Evolutionary conservation across 2,797 vertebrate genomes (phyloP).

Genomic region (Coilia nasus): DNA sequence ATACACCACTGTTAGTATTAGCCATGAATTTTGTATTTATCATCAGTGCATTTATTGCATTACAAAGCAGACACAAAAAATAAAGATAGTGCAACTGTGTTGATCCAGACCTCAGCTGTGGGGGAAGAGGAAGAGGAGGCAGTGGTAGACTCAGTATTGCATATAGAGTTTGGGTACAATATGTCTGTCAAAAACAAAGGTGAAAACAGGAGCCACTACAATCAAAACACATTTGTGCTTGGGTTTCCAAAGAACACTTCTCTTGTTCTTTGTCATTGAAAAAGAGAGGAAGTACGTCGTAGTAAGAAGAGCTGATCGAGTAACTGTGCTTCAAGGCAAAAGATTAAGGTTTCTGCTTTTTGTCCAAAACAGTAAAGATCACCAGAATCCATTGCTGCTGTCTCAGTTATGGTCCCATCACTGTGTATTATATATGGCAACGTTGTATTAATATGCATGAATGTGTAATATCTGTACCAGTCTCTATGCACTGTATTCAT

Average conservation of each 20-base stretch:
- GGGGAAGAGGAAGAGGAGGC: conserved; percentile 56
- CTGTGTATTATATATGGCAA: not conserved
- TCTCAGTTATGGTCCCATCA: not conserved
- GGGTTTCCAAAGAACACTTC: conserved; percentile 56
- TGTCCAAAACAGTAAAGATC: not conserved
- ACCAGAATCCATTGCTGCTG: not conserved
- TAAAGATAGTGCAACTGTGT: conserved; percentile 77
- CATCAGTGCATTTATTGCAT: conserved; percentile 78
- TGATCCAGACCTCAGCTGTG: conserved; percentile 60
- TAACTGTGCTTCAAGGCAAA: conserved; percentile 50
- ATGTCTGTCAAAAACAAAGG: conserved; percentile 56
- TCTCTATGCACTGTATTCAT: not conserved
- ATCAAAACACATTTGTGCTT: conserved; percentile 74
- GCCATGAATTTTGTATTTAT: conserved; percentile 65
- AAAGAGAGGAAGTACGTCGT: conserved; percentile 57
- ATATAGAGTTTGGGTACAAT: conserved; percentile 72
- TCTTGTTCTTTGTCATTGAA: conserved; percentile 56
- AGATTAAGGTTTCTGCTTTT: not conserved
- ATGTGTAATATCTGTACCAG: not conserved
- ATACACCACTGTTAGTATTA: conserved; percentile 61
- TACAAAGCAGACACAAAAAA: conserved; percentile 73
- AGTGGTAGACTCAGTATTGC: conserved; percentile 75
- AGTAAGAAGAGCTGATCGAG: conserved; percentile 55
- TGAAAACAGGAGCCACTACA: conserved; percentile 62
- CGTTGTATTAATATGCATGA: not conserved